phyloP scores from a whole-genome alignment of 2,797 vertebrate genomes.

The Cryptoblepharus egeriae region DNA sequence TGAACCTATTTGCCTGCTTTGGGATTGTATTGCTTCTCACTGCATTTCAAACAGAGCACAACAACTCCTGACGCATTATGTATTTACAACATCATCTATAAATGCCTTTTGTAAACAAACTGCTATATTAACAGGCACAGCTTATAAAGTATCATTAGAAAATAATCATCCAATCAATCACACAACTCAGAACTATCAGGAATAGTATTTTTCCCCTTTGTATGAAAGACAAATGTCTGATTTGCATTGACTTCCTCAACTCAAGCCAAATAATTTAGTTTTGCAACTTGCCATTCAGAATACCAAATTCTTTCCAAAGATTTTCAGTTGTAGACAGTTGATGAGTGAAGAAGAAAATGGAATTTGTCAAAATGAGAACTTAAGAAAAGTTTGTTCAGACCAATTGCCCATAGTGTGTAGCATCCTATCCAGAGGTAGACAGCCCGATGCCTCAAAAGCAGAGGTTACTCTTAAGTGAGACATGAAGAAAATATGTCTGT shows the following conservation, averaged over 20 bases:
- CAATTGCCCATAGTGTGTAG: too few species aligned
- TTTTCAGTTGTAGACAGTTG: constrained; percentile 8
- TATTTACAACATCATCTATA: constrained; percentile 58
- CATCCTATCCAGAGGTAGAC: not conserved
- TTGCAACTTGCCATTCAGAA: not conserved
- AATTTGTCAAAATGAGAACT: not conserved
- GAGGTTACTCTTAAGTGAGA: not conserved
- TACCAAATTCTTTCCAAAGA: constrained; percentile 20
- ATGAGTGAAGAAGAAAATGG: not conserved
- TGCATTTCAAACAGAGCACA: constrained; percentile 33
- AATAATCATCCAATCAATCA: constrained; percentile 61
- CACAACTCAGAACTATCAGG: constrained; percentile 50
- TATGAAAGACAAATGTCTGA: constrained; percentile 59
- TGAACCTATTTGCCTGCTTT: not conserved
- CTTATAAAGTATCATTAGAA: constrained; percentile 51
- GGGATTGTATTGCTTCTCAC: constrained; percentile 14
- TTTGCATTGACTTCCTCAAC: constrained; percentile 15
- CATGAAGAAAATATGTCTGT: not conserved
- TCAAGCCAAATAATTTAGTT: constrained; percentile 33
- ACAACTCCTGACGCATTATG: constrained; percentile 43
- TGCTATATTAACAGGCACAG: constrained; percentile 55
- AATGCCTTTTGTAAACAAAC: constrained; percentile 59
- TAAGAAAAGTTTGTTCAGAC: not conserved
- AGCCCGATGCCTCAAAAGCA: not conserved
- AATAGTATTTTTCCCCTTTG: constrained; percentile 24